Evolutionary conservation across 2,888 invertebrate species (phyloP).

Genomic region (Xestoiulus laeticollis): DNA sequence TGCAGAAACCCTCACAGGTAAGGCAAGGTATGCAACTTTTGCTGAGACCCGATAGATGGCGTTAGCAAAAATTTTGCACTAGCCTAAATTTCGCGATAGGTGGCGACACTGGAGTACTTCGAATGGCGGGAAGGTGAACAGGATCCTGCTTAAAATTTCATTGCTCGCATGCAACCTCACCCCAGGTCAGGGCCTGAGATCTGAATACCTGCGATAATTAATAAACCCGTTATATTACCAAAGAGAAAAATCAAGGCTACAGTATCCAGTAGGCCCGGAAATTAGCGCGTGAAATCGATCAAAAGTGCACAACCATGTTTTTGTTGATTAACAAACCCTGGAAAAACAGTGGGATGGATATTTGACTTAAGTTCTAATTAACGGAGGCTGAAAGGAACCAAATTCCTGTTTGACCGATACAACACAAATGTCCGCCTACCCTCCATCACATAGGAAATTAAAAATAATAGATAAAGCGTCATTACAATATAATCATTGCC

Average conservation of each 20-base stretch:
- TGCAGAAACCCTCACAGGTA: not conserved
- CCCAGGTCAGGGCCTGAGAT: not conserved
- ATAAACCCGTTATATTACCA: not conserved
- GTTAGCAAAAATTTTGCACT: not conserved
- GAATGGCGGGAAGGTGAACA: not conserved
- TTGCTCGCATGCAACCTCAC: not conserved
- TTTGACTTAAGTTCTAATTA: too few species aligned
- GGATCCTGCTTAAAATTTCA: not conserved
- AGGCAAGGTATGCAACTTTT: not conserved
- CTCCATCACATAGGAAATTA: too few species aligned
- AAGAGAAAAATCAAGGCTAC: not conserved
- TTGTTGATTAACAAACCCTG: not conserved
- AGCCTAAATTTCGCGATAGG: not conserved
- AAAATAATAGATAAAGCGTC: too few species aligned
- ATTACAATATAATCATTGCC: too few species aligned
- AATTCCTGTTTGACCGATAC: too few species aligned
- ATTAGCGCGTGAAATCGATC: not conserved
- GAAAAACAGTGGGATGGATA: not conserved
- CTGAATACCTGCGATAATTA: not conserved
- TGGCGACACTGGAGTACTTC: not conserved
- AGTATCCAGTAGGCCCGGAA: not conserved
- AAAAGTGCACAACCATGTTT: not conserved
- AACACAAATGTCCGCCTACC: too few species aligned
- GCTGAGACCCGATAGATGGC: not conserved
- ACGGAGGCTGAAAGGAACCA: too few species aligned